phyloP scores from a whole-genome alignment of 2,113 vertebrate species.

The Silurus meridionalis region DNA sequence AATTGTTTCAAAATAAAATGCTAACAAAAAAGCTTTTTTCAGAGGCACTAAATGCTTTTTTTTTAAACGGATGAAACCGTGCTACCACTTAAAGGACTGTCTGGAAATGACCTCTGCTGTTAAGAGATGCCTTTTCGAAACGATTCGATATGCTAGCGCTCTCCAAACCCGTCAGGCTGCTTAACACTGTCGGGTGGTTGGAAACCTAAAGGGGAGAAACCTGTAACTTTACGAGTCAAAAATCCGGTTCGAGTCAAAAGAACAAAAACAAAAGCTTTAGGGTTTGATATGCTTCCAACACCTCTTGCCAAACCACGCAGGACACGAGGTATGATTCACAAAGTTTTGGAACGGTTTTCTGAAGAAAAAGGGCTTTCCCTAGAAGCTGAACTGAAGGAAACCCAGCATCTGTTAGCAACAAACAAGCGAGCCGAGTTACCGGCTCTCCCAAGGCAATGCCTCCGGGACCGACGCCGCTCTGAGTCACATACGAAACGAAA shows the following conservation, averaged over 20 bases:
- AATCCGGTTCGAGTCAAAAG: not conserved
- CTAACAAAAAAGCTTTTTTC: too few relatives aligned
- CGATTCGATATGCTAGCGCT: not conserved
- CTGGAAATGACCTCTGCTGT: not conserved
- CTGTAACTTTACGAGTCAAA: not conserved
- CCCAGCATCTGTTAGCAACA: not conserved
- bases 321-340: conserved; percentile 1
- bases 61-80: too few relatives aligned
- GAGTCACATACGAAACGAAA: conserved; percentile 2
- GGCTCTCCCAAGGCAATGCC: conserved; percentile 21
- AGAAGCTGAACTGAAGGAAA: not conserved
- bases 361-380: not conserved
- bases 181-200: not conserved
- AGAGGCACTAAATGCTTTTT: too few relatives aligned
- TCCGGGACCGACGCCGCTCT: not conserved
- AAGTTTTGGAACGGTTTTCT: conserved; percentile 1
- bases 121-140: not conserved
- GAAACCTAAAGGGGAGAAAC: not conserved
- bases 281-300: not conserved
- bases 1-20: too few relatives aligned
- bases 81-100: not conserved
- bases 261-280: not conserved
- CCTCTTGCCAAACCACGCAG: not conserved
- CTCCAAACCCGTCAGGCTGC: not conserved
- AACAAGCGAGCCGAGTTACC: not conserved